Percentiles rank a stretch among this genome's conserved stretches.
These are phyloP conservation scores for Atta colombica DNA, from an alignment of 1,140 invertebrate species.

Conservation along the genomic window DNA sequence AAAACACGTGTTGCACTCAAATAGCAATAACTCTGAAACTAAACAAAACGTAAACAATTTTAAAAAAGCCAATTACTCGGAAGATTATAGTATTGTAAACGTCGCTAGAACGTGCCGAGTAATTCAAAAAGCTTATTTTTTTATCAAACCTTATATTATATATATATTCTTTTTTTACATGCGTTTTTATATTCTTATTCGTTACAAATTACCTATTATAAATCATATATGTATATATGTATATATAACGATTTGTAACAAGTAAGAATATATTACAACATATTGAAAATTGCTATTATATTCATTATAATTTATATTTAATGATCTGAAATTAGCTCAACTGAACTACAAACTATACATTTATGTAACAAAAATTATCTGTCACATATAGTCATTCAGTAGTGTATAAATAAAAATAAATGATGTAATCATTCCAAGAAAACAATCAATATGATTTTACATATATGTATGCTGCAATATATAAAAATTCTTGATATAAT, in stretches of 20 bases:
- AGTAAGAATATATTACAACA: conserved; percentile 3
- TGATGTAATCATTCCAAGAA: neutral
- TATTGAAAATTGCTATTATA: neutral
- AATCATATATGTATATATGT: neutral
- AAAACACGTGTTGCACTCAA: too few species aligned
- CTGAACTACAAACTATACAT: neutral
- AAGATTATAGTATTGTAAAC: too few species aligned
- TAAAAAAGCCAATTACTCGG: too few species aligned
- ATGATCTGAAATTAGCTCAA: neutral
- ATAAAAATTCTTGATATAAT: conserved; percentile 4
- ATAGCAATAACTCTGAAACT: too few species aligned
- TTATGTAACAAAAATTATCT: neutral
- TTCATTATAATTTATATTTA: neutral
- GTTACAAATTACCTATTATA: too few species aligned
- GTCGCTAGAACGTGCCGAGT: too few species aligned
- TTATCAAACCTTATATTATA: too few species aligned
- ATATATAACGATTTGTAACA: neutral
- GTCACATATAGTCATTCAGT: neutral
- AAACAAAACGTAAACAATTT: too few species aligned
- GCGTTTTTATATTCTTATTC: neutral
- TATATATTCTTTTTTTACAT: neutral
- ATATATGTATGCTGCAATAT: conserved; percentile 42
- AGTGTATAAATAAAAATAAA: conserved; percentile 12
- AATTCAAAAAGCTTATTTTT: too few species aligned
- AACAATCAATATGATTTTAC: neutral